Evolutionary conservation across 2,113 vertebrate species (phyloP), one percentile per base, ranked within the genome.

Genomic region (Sakesphorus luctuosus): DNA sequence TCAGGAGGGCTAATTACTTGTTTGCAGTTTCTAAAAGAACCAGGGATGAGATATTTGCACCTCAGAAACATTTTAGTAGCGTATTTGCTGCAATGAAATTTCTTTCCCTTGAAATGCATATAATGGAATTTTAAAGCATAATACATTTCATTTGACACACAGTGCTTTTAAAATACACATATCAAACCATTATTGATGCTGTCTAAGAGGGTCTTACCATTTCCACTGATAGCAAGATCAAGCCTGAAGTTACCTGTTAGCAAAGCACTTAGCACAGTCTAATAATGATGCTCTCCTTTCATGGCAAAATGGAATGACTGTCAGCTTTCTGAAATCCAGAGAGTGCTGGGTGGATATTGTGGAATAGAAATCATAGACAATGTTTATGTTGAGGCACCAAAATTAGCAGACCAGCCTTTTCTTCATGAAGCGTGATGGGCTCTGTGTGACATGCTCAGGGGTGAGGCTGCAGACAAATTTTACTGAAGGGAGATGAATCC

Each of bases 1-100:
- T 96, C 91, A 92, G 84, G 89, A 84, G 74, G 86, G 69, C 69
- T 95, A 94, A 90, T 95, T 94, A 95, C 72, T 95, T 89, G 68
- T 95, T 91, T 95, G 79, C 75, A 77, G 66, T 95, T 96, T 91
- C 89, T 93, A 53, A 84, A 94, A 83, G 85, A 77, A 68, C 23
- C 0, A 1, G 6, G 47, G 14, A 65, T 67, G 68, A 88, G 35
- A n/a, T 76, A 84, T 66, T 89, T 89, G 49, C 87, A 56, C 33
- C 58, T 96, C 47, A 89, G 93, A 89, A 94, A 72, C 10, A 10
- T 77, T 91, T 86, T 67, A 74, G 65, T 53, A 69, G 25, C 40
- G 0, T 58, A 29, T 68, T 83, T 74, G 43, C 67, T 77, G 79
- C 65, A 63, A n/a, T 68, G 68, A 83, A 75, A 56, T 76, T 68